Percentiles rank a stretch among this genome's conserved stretches.
phyloP scores from a whole-genome alignment of 2,797 vertebrate genomes.

The Mus minutoides region DNA sequence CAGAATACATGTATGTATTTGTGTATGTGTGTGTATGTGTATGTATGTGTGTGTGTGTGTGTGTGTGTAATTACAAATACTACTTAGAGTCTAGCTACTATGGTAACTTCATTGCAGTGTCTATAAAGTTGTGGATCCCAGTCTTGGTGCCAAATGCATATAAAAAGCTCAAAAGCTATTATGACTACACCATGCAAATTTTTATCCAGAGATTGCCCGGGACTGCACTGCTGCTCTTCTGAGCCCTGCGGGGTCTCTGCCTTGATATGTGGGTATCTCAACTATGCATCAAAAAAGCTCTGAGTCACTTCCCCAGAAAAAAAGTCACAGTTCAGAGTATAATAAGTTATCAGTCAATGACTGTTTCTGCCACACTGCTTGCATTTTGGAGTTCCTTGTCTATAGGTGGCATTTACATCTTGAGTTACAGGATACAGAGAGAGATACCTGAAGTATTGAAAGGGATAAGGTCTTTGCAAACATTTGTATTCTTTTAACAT shows the following conservation, averaged over 20 bases:
- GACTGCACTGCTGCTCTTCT: constrained; percentile 56
- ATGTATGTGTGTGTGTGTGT: neutral
- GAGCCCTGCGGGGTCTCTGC: constrained; percentile 63
- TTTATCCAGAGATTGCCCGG: constrained; percentile 73
- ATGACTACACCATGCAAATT: constrained; percentile 76
- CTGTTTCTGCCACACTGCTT: neutral
- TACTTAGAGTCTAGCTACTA: constrained; percentile 81
- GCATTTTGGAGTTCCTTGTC: constrained; percentile 53
- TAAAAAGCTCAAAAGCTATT: constrained; percentile 78
- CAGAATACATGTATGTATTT: constrained; percentile 69
- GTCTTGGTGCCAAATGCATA: constrained; percentile 81
- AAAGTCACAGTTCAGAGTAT: constrained; percentile 61
- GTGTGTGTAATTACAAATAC: constrained; percentile 79
- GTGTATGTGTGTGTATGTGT: constrained; percentile 44
- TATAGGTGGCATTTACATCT: constrained; percentile 21
- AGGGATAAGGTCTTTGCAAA: constrained; percentile 74
- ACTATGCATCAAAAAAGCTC: constrained; percentile 56
- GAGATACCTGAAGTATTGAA: constrained; percentile 73
- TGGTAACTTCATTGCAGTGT: constrained; percentile 80
- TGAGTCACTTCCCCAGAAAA: constrained; percentile 59
- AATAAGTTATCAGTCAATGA: constrained; percentile 19
- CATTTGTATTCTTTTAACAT: constrained; percentile 66
- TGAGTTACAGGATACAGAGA: constrained; percentile 65
- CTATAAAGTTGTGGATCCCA: constrained; percentile 79
- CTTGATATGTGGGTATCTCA: constrained; percentile 64